A percentile compares a stretch with the other conserved stretches of the same genome.
phyloP scores from a whole-genome alignment of 1,140 invertebrate genomes.

The Delia radicum region DNA sequence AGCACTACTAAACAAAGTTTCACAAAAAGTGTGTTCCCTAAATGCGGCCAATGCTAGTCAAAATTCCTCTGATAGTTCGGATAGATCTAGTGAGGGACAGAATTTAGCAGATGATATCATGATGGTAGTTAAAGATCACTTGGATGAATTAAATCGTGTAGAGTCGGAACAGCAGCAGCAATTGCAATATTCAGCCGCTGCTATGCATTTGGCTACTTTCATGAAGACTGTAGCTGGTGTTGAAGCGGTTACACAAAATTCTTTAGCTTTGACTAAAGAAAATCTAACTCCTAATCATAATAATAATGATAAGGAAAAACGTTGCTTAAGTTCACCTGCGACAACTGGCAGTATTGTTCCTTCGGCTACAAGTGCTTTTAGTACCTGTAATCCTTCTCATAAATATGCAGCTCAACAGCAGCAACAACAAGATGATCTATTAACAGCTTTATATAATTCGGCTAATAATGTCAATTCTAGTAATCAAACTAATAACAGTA shows the following conservation, averaged over 20 bases:
- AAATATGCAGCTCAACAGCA: constrained; percentile 11
- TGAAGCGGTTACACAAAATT: constrained; percentile 43
- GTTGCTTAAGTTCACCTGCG: not conserved
- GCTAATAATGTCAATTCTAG: constrained; percentile 30
- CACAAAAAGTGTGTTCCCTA: constrained; percentile 47
- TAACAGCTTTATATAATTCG: constrained; percentile 45
- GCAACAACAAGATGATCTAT: constrained; percentile 36
- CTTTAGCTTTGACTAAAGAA: not conserved
- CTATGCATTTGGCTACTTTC: constrained; percentile 48
- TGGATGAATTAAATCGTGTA: constrained; percentile 47
- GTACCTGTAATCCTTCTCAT: constrained; percentile 40
- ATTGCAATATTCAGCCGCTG: constrained; percentile 27
- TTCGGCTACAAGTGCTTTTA: constrained; percentile 50
- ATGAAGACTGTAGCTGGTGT: constrained; percentile 52
- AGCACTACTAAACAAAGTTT: constrained; percentile 63
- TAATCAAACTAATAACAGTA: constrained; percentile 41
- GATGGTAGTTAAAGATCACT: constrained; percentile 46
- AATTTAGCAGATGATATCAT: constrained; percentile 34
- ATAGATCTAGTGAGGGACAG: constrained; percentile 41
- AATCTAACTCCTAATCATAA: not conserved
- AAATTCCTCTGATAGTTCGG: constrained; percentile 41
- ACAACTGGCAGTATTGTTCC: constrained; percentile 34
- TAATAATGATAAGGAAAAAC: not conserved
- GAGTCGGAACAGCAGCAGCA: constrained; percentile 36
- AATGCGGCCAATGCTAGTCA: constrained; percentile 29